phyloP scores from a whole-genome alignment of 2,797 vertebrate genomes.

The Hirundo rustica region DNA sequence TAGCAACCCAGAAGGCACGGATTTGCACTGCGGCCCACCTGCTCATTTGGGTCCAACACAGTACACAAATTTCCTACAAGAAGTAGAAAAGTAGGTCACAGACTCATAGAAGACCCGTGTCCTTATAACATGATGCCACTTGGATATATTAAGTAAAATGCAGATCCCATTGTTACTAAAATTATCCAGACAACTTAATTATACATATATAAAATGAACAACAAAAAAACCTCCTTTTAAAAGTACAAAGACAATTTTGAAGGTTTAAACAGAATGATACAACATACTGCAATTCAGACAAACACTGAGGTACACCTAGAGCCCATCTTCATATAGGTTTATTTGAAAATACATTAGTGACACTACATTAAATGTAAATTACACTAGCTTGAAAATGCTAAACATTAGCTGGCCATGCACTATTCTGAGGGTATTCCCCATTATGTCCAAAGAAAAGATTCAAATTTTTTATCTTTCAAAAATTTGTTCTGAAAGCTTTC shows the following conservation, averaged over 20 bases:
- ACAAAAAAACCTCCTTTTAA: rapidly evolving
- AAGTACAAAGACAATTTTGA: not conserved
- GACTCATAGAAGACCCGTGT: not conserved
- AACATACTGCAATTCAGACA: not conserved
- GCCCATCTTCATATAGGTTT: rapidly evolving
- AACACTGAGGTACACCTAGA: not conserved
- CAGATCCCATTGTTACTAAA: not conserved
- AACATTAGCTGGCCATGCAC: not conserved
- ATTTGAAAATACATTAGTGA: not conserved
- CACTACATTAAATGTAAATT: not conserved
- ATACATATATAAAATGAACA: too few species aligned
- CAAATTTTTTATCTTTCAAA: not conserved
- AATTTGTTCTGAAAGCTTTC: not conserved
- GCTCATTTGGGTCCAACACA: not conserved
- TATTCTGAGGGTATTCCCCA: not conserved
- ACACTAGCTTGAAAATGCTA: not conserved
- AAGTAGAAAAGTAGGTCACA: not conserved
- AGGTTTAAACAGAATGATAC: not conserved
- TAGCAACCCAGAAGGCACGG: not conserved
- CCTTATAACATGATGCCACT: not conserved
- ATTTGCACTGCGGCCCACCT: not conserved
- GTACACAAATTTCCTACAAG: not conserved
- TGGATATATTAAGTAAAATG: not conserved
- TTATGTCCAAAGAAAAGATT: not conserved
- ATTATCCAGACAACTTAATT: not conserved